Conservation (phyloP, 2,888 invertebrate genomes). For the Gasteruption jaculator region DNA sequence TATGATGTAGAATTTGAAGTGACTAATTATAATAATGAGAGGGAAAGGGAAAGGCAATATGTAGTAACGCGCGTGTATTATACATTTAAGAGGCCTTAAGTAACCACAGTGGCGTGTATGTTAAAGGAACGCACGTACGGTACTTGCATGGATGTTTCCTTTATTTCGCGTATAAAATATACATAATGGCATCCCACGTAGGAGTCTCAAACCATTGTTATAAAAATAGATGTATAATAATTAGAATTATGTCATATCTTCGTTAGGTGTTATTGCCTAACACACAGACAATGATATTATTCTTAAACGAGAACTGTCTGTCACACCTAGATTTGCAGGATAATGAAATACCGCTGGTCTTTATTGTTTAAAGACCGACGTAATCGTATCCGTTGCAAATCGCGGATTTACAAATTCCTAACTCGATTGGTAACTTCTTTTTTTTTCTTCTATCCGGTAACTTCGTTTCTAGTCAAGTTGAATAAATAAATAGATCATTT, state of each 20-base stretch:
- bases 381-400: no score
- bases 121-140: constrained; percentile 17
- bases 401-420: no score
- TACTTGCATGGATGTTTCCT: constrained; percentile 38
- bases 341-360: no score
- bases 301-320: no score
- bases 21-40: constrained; percentile 32
- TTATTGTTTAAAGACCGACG: no score
- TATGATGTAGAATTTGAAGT: constrained; percentile 28
- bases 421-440: no score
- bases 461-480: constrained; percentile 28
- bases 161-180: constrained; percentile 46
- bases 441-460: constrained; percentile 20
- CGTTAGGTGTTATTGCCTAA: constrained; percentile 17
- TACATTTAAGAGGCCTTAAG: constrained; percentile 12
- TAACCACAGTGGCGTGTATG: constrained; percentile 12
- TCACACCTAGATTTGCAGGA: no score
- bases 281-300: constrained; percentile 15
- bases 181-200: constrained; percentile 46
- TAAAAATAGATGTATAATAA: constrained; percentile 33
- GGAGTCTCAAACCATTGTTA: constrained; percentile 43
- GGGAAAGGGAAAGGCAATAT: constrained; percentile 30
- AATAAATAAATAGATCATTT: constrained; percentile 40
- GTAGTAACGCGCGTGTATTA: constrained; percentile 21
- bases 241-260: constrained; percentile 27